Conservation (phyloP, 2,113 vertebrate genomes). For the Periophthalmodon schlosseri region DNA sequence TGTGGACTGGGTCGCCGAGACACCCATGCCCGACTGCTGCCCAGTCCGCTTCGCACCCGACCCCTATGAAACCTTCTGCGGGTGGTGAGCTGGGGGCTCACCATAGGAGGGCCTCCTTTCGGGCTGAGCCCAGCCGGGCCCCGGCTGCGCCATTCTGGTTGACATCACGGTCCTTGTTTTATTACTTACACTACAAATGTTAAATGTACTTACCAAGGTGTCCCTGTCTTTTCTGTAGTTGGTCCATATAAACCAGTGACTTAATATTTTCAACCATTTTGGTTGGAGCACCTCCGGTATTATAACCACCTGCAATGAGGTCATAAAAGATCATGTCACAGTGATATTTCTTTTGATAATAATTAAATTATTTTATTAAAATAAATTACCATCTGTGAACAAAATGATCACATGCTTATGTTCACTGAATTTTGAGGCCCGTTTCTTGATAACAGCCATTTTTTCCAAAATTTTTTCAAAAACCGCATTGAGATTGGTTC, state of each 20-base stretch:
- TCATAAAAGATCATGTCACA: not conserved
- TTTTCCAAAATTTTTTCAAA: conserved; percentile 42
- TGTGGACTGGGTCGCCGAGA: no score
- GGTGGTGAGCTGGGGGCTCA: no score
- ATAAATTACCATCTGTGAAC: conserved; percentile 77
- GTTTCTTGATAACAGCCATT: conserved; percentile 51
- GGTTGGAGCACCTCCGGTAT: conserved; percentile 67
- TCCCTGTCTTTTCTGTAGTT: not conserved
- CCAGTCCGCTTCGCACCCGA: no score
- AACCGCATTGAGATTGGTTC: conserved; percentile 69
- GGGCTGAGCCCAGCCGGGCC: no score
- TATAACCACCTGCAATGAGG: conserved; percentile 64
- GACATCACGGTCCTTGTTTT: no score
- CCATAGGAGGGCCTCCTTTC: no score
- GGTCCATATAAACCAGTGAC: conserved; percentile 45
- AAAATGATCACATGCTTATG: conserved; percentile 70
- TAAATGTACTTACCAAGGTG: conserved; percentile 63
- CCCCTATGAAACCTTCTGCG: no score
- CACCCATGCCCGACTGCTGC: no score
- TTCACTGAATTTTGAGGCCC: conserved; percentile 22
- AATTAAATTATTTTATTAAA: not conserved
- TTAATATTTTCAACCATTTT: conserved; percentile 59
- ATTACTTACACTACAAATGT: no score
- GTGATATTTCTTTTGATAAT: not conserved
- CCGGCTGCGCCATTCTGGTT: no score